Evolutionary conservation across 2,113 vertebrate genomes (phyloP), one percentile per base, ranked within the genome.

Genomic region (Pyrgilauda ruficollis): DNA sequence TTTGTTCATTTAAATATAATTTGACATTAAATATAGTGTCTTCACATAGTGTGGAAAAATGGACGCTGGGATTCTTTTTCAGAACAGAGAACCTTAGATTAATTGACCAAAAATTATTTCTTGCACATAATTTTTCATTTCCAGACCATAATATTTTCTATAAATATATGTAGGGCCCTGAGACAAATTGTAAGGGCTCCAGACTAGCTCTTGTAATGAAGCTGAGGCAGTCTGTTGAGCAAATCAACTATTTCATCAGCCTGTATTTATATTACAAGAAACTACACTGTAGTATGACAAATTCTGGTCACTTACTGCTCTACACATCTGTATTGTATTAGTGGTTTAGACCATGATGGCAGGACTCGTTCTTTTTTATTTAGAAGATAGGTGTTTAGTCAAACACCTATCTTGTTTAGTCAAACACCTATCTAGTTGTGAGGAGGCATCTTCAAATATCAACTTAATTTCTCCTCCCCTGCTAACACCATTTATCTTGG

Each of bases 211-310:
- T 88, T 82, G 72, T 77, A 91, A 94, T 75, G 64, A 91, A 80
- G 75, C 85, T 84, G 87, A 93, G 68, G 72, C 14, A 1, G 47
- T 80, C 68, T 93, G 47, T 52, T 90, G 82, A 81, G 79, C 52
- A 86, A 86, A 94, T 86, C 79, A 84, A 70, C 76, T 74, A 24
- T 94, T 94, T 96, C 64, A 80, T 93, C 92, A 88, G 72, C 63
- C 47, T 56, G n/a, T 86, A 82, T 91, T 91, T 93, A 84, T 70
- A 39, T 74, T 84, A 58, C 58, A 90, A 95, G 85, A 88, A 95
- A 52, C 63, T 70, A 49, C 27, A 3, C 46, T 41, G 59, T 47
- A 47, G 75, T 55, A 63, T 63, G 85, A 95, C 81, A 93, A 93
- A 94, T 80, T 88, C 82, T 94, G 90, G 79, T 77, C 90, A 70